These are phyloP conservation scores for Scaptomyza graminum DNA, from an alignment of 1,140 invertebrate genomes.

Conservation along the genomic window DNA sequence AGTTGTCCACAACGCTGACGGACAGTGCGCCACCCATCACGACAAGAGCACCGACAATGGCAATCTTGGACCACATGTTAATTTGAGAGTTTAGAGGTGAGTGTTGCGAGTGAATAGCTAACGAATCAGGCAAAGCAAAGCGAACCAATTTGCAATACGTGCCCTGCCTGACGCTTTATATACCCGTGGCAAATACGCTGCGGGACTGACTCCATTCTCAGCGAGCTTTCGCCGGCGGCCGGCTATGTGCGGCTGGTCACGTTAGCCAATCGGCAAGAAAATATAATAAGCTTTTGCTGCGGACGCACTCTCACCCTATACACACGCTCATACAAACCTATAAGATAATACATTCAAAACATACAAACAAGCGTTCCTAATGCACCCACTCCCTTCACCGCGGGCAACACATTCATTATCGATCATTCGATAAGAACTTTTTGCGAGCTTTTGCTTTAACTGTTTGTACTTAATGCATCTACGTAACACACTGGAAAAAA, in stretches of 20 bases:
- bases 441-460: constrained; percentile 45
- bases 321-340: neutral
- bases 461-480: neutral
- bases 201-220: constrained; percentile 16
- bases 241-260: constrained; percentile 65
- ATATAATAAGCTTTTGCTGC: constrained; percentile 31
- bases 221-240: constrained; percentile 27
- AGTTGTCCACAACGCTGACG: constrained; percentile 64
- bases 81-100: neutral
- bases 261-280: constrained; percentile 42
- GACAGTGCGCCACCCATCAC: constrained; percentile 59
- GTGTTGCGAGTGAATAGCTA: neutral
- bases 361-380: constrained; percentile 8
- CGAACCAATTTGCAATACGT: constrained; percentile 53
- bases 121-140: constrained; percentile 10
- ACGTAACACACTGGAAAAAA: too few species aligned
- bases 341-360: neutral
- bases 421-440: constrained; percentile 70
- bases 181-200: constrained; percentile 13
- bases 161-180: constrained; percentile 54
- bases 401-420: constrained; percentile 54
- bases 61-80: constrained; percentile 69
- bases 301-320: neutral
- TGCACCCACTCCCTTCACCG: constrained; percentile 68
- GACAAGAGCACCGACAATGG: constrained; percentile 54